Base-by-base conservation (phyloP, 2,888 invertebrate species). In the Metallyticus violacea region DNA sequence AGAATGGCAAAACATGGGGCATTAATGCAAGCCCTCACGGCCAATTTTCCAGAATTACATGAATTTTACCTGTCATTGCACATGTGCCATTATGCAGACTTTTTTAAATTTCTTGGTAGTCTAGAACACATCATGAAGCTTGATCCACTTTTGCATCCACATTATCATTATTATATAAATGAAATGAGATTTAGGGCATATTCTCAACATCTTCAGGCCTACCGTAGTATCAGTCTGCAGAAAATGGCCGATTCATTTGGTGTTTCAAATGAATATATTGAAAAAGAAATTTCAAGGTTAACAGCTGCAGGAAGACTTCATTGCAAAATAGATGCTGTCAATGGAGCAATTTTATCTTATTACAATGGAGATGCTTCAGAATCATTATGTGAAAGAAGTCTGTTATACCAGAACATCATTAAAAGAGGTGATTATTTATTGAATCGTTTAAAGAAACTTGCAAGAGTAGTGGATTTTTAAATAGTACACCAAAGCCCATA, bases 101-200 rank as follows among this genome's bases (percentile, higher is more conserved):
- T 99, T 92, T 98, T 98, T 91, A 93, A 93, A 85, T 94, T 95
- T 90, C 92, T 97, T 87, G 94, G 93, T 1, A 93, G 95, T 91
- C 96, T 97, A 27, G 97, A 97, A 92, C 94, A 94, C n/a, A 94
- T 96, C 89, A 94, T 99, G 91, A 97, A 98, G 89, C 95, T 95
- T 90, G 99, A 99, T 91, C 97, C 98, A 77, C 95, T 99, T 88
- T 94, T 99, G 90, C 95, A 97, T 88, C 97, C 98, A 0, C 99
- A 99, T 92, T 99, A 98, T 92, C 96, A 98, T 89, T 99, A 97
- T 92, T 99, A 99, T 91, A 96, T 99, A 2, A 95, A 99, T 82
- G 99, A 99, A 93, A 99, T 99, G 95, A 95, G 99, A 89, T 97
- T 99, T 90, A 95, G 97, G 89, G 99, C 99, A 0, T 99, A 99